Percentiles rank a stretch among this genome's conserved stretches.
These are phyloP conservation scores for Argynnis bischoffii DNA, from an alignment of 2,888 invertebrate species.

Conservation along the genomic window DNA sequence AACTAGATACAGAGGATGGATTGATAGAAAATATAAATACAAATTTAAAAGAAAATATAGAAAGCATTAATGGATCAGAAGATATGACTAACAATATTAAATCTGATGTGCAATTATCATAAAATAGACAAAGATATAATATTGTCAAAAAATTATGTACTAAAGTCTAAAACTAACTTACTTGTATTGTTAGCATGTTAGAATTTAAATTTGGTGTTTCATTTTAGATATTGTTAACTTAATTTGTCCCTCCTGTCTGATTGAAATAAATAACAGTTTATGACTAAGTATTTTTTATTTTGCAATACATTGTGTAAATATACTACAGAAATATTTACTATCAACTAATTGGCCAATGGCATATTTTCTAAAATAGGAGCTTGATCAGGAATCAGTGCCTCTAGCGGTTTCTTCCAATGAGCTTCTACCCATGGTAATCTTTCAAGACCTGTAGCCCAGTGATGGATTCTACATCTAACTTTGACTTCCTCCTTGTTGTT, in stretches of 20 bases:
- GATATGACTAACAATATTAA: not conserved
- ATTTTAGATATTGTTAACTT: too few species aligned
- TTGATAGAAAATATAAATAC: conserved; percentile 40
- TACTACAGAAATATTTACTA: not conserved
- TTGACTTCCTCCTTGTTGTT: conserved; percentile 88
- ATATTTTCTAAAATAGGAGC: conserved; percentile 64
- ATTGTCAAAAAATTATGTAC: not conserved
- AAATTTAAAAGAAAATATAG: conserved; percentile 27
- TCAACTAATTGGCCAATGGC: conserved; percentile 51
- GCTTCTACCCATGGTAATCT: conserved; percentile 75
- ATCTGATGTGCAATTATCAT: conserved; percentile 3
- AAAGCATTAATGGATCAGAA: conserved; percentile 14
- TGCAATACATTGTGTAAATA: conserved; percentile 1
- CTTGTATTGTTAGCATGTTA: not conserved
- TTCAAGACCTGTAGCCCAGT: conserved; percentile 87
- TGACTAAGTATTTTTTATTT: not conserved
- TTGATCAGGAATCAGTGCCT: conserved; percentile 83
- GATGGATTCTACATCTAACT: conserved; percentile 90
- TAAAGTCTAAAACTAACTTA: not conserved
- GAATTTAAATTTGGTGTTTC: too few species aligned
- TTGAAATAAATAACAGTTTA: conserved; percentile 9
- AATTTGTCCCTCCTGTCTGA: not conserved
- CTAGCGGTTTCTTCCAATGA: conserved; percentile 81
- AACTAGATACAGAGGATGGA: conserved; percentile 54
- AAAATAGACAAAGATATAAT: not conserved